phyloP scores from a whole-genome alignment of 2,888 invertebrate species.

The Pachymerium ferrugineum region DNA sequence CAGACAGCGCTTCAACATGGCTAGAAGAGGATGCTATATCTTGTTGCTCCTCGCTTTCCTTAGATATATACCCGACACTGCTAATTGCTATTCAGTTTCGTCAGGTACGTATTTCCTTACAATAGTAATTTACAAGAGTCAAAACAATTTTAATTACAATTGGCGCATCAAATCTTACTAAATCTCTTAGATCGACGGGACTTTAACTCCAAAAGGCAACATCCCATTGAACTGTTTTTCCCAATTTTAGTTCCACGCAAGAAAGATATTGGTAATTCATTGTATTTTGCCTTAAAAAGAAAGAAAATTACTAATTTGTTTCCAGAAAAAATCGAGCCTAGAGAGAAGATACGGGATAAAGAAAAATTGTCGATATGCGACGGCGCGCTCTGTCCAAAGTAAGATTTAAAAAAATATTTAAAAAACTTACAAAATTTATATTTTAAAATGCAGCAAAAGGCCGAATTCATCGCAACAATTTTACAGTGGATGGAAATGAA shows the following conservation, averaged over 20 bases:
- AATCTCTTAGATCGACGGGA: too few relatives aligned
- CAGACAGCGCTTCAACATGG: neutral
- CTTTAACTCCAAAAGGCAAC: too few relatives aligned
- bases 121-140: neutral
- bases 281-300: too few relatives aligned
- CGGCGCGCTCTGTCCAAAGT: neutral
- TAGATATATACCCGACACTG: neutral
- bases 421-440: neutral
- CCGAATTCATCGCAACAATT: neutral
- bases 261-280: too few relatives aligned
- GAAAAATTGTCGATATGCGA: neutral
- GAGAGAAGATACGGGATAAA: too few relatives aligned
- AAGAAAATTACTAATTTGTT: too few relatives aligned
- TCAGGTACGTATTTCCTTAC: neutral
- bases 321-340: too few relatives aligned
- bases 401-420: neutral
- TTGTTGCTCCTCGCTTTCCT: conserved; percentile 9
- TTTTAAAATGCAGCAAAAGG: neutral
- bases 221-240: too few relatives aligned
- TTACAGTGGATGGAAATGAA: neutral
- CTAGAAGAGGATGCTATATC: neutral
- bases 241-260: too few relatives aligned
- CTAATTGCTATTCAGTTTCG: neutral
- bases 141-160: neutral
- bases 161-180: neutral